phyloP scores from a whole-genome alignment of 1,140 invertebrate genomes.

The Wiebesia pumilae region DNA sequence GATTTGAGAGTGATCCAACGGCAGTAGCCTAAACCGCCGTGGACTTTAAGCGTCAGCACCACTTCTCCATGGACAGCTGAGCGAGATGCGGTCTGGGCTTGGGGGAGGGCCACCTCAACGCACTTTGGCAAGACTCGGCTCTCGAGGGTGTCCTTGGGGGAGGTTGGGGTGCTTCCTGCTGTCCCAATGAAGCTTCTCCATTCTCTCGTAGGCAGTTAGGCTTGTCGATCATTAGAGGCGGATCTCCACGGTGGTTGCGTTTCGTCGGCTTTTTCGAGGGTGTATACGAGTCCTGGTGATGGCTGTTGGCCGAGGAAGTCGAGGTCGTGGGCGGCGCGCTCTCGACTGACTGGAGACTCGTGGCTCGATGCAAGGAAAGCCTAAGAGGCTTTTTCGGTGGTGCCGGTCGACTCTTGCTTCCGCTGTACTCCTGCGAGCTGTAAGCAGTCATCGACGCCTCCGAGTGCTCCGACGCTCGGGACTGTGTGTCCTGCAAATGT shows the following conservation, averaged over 20 bases:
- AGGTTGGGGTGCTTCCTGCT: conserved; percentile 63
- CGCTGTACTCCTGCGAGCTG: conserved; percentile 63
- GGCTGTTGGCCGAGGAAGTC: conserved; percentile 62
- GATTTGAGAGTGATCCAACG: neutral
- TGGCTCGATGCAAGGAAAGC: conserved; percentile 86
- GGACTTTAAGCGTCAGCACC: conserved; percentile 64
- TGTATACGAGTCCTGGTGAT: conserved; percentile 51
- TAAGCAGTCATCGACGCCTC: conserved; percentile 58
- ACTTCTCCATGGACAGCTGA: conserved; percentile 69
- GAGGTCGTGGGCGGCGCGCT: conserved; percentile 65
- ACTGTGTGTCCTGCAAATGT: conserved; percentile 64
- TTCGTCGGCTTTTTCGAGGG: conserved; percentile 73
- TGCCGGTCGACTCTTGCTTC: conserved; percentile 77
- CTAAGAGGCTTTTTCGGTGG: conserved; percentile 90
- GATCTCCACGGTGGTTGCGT: conserved; percentile 77
- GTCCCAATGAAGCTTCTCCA: conserved; percentile 53
- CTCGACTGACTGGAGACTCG: conserved; percentile 86
- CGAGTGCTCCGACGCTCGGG: conserved; percentile 62
- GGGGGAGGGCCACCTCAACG: conserved; percentile 70
- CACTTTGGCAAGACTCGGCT: conserved; percentile 74
- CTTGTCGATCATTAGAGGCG: conserved; percentile 55
- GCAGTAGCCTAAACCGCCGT: conserved; percentile 18
- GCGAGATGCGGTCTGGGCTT: conserved; percentile 68
- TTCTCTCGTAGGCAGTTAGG: neutral
- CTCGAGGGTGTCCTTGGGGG: conserved; percentile 70